Conservation (phyloP, 2,888 invertebrate genomes). For the Tipula confusa region DNA sequence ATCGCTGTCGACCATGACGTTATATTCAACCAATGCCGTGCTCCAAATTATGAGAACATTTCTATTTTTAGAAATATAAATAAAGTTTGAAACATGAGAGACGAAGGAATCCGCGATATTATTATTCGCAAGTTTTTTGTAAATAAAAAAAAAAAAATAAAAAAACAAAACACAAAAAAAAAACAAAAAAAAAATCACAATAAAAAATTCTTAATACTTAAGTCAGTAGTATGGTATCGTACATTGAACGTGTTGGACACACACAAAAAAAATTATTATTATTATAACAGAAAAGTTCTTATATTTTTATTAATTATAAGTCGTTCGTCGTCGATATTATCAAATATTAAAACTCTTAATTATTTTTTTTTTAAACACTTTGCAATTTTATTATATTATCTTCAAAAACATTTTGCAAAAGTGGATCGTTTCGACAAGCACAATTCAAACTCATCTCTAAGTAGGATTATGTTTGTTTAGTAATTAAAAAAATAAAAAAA, state of each 20-base stretch:
- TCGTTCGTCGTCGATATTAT: background rate
- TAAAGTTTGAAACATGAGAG: slow-evolving; percentile 29
- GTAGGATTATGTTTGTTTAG: background rate
- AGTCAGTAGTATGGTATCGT: slow-evolving; percentile 32
- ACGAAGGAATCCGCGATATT: slow-evolving; percentile 6
- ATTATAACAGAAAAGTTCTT: background rate
- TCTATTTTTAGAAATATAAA: slow-evolving; percentile 33
- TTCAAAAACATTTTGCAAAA: background rate
- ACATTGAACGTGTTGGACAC: slow-evolving; percentile 32
- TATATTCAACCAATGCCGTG: slow-evolving; percentile 25
- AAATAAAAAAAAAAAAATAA: background rate
- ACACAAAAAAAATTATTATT: too few relatives aligned
- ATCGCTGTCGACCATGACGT: slow-evolving; percentile 7
- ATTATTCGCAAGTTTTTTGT: background rate
- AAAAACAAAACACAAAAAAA: background rate
- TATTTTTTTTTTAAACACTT: background rate
- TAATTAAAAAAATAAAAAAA: background rate
- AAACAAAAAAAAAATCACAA: background rate
- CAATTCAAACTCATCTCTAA: background rate
- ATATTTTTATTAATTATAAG: background rate
- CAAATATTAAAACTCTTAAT: too few relatives aligned
- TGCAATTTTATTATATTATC: background rate
- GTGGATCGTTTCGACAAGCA: background rate
- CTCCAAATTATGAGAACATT: slow-evolving; percentile 31
- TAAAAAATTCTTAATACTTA: slow-evolving; percentile 20